Percentiles rank a stretch among this genome's conserved stretches.
These are phyloP conservation scores for Charaxes varanes DNA, from an alignment of 1,140 invertebrate species.

Conservation along the genomic window DNA sequence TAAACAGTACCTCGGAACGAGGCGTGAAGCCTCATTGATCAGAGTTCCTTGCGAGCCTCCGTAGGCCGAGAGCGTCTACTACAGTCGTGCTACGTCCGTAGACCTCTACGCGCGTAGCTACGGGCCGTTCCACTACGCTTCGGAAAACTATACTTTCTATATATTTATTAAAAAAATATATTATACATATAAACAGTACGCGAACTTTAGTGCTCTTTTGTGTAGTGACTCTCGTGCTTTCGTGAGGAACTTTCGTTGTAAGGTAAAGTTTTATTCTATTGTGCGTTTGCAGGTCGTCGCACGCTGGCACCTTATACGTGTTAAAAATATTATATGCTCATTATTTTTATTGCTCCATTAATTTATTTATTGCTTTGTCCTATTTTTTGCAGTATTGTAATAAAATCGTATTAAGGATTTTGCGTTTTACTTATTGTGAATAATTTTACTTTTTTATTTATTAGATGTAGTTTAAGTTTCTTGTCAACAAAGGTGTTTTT, in stretches of 20 bases:
- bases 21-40: conserved; percentile 47
- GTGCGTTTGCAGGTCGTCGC: background rate
- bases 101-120: conserved; percentile 42
- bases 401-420: too few species aligned
- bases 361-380: too few species aligned
- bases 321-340: conserved; percentile 1
- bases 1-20: conserved; percentile 14
- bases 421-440: too few species aligned
- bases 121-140: too few species aligned
- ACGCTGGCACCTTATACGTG: conserved; percentile 3
- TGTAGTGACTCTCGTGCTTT: conserved; percentile 8
- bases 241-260: conserved; percentile 2
- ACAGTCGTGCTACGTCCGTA: conserved; percentile 51
- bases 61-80: conserved; percentile 36
- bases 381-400: too few species aligned
- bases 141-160: conserved; percentile 4
- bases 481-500: too few species aligned
- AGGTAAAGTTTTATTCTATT: background rate
- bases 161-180: conserved; percentile 8
- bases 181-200: conserved; percentile 7
- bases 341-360: conserved; percentile 3
- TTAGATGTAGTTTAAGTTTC: too few species aligned
- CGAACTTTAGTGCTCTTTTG: conserved; percentile 5
- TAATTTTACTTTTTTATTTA: too few species aligned
- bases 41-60: conserved; percentile 38